phyloP scores from a whole-genome alignment of 2,797 vertebrate genomes.

The Buphagus erythrorhynchus region DNA sequence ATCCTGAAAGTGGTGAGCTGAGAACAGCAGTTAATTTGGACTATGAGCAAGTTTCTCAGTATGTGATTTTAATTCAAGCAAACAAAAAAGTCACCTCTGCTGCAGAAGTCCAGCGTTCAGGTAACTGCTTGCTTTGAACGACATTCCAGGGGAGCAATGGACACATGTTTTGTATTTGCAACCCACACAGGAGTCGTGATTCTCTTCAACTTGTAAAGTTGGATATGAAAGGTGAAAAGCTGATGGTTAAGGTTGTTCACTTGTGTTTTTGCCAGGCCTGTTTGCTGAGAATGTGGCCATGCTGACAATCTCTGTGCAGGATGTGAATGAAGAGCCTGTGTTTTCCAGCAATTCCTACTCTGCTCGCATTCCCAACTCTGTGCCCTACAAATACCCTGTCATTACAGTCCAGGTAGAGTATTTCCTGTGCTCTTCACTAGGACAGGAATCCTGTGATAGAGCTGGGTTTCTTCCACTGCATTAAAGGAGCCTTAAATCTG shows the following conservation, averaged over 20 bases:
- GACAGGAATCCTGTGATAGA: background rate
- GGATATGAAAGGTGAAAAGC: background rate
- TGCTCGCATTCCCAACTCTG: constrained; percentile 71
- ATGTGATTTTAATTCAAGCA: constrained; percentile 60
- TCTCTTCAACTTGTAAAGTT: background rate
- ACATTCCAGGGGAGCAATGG: background rate
- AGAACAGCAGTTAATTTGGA: constrained; percentile 60
- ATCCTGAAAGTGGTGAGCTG: constrained; percentile 50
- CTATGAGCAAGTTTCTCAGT: constrained; percentile 46
- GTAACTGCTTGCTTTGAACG: background rate
- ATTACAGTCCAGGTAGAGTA: constrained; percentile 75
- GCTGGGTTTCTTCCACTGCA: background rate
- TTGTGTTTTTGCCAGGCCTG: background rate
- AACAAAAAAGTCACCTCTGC: background rate
- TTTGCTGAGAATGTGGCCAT: constrained; percentile 30
- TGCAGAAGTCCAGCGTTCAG: background rate
- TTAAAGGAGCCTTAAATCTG: background rate
- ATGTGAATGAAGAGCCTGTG: constrained; percentile 76
- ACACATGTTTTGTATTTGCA: background rate
- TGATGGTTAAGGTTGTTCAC: background rate
- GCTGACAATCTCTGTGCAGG: constrained; percentile 5
- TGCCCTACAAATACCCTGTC: constrained; percentile 72
- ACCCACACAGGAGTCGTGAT: background rate
- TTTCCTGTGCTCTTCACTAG: background rate
- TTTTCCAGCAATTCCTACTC: constrained; percentile 65